A percentile compares a stretch with the other conserved stretches of the same genome.
phyloP scores from a whole-genome alignment of 35 echinoderm and acorn worm genomes.

The Ophiothrix spiculata region DNA sequence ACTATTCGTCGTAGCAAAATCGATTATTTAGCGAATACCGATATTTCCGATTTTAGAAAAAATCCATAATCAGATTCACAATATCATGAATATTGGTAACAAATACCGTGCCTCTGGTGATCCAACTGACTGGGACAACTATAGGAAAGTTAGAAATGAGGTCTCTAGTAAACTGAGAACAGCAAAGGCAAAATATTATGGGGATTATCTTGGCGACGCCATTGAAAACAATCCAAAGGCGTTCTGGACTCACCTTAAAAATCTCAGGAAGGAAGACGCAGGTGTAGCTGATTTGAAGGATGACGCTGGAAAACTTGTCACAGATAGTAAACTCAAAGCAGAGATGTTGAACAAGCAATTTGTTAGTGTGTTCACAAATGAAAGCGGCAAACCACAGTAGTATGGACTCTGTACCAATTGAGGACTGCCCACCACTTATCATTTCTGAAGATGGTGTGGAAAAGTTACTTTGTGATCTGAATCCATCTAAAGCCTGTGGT shows the following conservation, averaged over 20 bases:
- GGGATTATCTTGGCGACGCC: neutral
- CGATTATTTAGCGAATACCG: no score
- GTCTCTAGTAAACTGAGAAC: neutral
- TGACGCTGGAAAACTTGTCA: neutral
- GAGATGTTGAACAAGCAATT: slow-evolving; percentile 28
- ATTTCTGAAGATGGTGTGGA: slow-evolving; percentile 2
- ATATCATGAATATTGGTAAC: no score
- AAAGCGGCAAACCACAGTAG: neutral
- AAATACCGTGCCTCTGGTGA: no score
- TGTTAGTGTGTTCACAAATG: slow-evolving; percentile 20
- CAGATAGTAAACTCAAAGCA: slow-evolving; percentile 9
- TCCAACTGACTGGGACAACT: no score
- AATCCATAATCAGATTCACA: no score
- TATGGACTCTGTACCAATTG: neutral
- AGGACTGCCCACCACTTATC: neutral
- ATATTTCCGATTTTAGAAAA: no score
- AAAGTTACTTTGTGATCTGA: slow-evolving; percentile 30
- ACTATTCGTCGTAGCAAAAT: no score
- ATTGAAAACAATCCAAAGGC: neutral
- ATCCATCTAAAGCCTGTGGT: slow-evolving; percentile 25
- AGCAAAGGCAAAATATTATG: neutral
- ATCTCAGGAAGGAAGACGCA: slow-evolving; percentile 8
- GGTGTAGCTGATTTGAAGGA: slow-evolving; percentile 20
- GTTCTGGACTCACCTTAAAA: neutral
- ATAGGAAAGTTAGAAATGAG: neutral